Evolutionary conservation across 2,113 vertebrate species (phyloP).

Genomic region (Brachionichthys hirsutus): DNA sequence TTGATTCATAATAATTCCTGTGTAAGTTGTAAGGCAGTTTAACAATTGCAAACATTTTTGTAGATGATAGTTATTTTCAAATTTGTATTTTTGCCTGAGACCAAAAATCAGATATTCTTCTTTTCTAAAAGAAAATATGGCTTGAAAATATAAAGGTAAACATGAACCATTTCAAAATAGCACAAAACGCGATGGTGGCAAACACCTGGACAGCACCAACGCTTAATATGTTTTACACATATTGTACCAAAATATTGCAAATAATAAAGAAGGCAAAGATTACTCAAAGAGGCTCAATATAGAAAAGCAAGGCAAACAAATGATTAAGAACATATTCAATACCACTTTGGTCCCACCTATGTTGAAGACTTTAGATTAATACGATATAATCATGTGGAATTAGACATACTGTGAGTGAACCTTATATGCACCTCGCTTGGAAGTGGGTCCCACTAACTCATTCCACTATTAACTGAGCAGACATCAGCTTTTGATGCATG

Average conservation of each 20-base stretch:
- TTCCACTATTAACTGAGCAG: no score
- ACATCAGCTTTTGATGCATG: background rate
- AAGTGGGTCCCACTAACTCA: no score
- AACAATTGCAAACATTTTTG: no score
- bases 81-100: background rate
- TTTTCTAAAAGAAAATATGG: slow-evolving; percentile 45
- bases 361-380: no score
- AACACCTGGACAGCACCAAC: slow-evolving; percentile 36
- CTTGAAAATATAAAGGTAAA: slow-evolving; percentile 42
- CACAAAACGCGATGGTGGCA: background rate
- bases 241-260: slow-evolving; percentile 51
- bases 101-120: slow-evolving; percentile 4
- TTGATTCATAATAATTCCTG: background rate
- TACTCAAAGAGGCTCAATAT: slow-evolving; percentile 40
- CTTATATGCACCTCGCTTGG: no score
- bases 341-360: slow-evolving; percentile 30
- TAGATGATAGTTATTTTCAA: no score
- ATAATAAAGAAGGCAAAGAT: slow-evolving; percentile 38
- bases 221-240: slow-evolving; percentile 29
- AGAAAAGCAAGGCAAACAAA: slow-evolving; percentile 29
- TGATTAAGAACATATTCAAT: slow-evolving; percentile 23
- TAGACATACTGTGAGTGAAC: no score
- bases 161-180: slow-evolving; percentile 10
- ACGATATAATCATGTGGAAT: no score
- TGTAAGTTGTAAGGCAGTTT: background rate